Base-by-base conservation (phyloP, 2,888 invertebrate genomes). In the Copidosoma aretas region DNA sequence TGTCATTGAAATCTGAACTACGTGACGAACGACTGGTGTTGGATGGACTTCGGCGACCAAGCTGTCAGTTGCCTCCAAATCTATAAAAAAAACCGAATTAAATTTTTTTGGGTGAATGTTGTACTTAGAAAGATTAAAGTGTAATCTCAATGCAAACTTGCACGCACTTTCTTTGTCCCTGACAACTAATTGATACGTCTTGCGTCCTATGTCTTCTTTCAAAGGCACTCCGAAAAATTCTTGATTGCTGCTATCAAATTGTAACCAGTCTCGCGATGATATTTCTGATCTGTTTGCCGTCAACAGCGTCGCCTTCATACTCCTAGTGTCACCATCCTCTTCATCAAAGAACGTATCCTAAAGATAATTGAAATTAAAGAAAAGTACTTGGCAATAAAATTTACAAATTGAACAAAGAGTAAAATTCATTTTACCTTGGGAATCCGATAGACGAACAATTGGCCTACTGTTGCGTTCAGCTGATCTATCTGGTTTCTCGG, bases 281-380 rank as follows among this genome's bases (percentile, higher is more conserved):
- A 94, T 85, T 59, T 89, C 87, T 8, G 88, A 87, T 67, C 91
- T 87, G 76, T 94, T 91, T 74, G 88, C 89, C 69, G 91, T 92
- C 58, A 92, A 86, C 0, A 95, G 85, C 0, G 91, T 89, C 73
- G 97, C 86, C 56, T 88, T 89, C 73, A 97, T 86, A 75, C 89
- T 88, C 54, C 90, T 86, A 0, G 93, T 90, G 72, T 89, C 89
- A 19, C 91, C 91, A 80, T 94, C 94, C 82, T 95, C 94, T 0
- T 91, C 91, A 85, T 96, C 96, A 83, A 91, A 94, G 87, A 96
- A 97, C 1, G 94, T 93, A 80, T 96, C 94, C 88, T 92, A 80
- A 21, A 84, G 83, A 41, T 41, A 19, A 41, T 53, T 19, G 43
- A 21, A 46, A 60, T 52, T 1, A 32, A 25, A 17, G 10, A 56